Conservation (phyloP, 2,113 vertebrate species). For the Ptilonorhynchus violaceus region DNA sequence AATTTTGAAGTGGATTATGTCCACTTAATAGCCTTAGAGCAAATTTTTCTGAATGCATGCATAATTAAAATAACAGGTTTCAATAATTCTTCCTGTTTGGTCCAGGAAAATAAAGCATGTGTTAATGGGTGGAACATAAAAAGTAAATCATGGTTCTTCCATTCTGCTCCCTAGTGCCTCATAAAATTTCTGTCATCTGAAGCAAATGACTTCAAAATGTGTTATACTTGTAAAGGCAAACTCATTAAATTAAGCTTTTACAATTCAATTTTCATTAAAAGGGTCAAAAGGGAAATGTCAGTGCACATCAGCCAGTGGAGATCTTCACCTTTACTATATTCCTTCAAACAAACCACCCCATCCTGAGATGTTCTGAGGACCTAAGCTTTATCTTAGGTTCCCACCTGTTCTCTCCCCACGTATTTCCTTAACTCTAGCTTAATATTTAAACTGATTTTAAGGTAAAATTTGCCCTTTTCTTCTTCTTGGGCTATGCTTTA, state of each 20-base stretch:
- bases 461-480: not conserved
- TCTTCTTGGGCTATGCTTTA: not conserved
- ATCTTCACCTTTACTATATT: not conserved
- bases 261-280: not conserved
- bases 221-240: not conserved
- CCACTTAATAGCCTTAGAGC: not conserved
- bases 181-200: not conserved
- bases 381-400: not conserved
- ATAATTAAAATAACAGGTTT: not conserved
- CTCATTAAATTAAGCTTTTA: not conserved
- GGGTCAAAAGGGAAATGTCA: not conserved
- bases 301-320: not conserved
- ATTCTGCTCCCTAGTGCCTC: not conserved
- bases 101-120: not conserved
- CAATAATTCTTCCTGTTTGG: not conserved
- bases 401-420: not conserved
- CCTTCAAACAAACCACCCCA: not conserved
- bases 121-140: not conserved
- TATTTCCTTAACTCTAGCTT: not conserved
- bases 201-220: not conserved
- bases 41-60: not conserved
- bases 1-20: not conserved
- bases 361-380: not conserved
- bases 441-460: not conserved
- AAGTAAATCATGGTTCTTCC: not conserved